Evolutionary conservation across 2,113 vertebrate genomes (phyloP).

Genomic region (Triplophysa rosa): DNA sequence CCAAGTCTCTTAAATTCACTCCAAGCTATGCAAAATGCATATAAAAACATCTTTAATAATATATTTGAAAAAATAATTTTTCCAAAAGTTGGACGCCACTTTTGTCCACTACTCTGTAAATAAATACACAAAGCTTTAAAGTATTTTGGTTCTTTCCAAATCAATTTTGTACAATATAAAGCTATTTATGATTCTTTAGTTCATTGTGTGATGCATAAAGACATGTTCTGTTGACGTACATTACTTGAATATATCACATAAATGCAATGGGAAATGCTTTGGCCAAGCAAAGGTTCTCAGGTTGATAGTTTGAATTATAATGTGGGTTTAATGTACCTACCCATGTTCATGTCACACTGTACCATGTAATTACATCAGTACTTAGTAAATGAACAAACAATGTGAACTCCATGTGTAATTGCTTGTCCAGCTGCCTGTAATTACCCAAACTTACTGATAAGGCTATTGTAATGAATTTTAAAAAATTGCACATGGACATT

Average conservation of each 20-base stretch:
- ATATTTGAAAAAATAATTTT: too few relatives aligned
- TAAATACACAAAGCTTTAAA: not conserved
- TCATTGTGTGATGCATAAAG: too few relatives aligned
- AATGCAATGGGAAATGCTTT: not conserved
- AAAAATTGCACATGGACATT: conserved; percentile 3
- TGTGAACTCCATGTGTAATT: conserved; percentile 9
- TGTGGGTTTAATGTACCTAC: not conserved
- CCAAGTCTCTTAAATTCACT: too few relatives aligned
- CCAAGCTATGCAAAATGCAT: too few relatives aligned
- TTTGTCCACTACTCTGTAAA: not conserved
- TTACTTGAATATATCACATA: too few relatives aligned
- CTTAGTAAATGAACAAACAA: conserved; percentile 13
- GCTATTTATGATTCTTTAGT: not conserved
- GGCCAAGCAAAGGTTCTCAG: not conserved
- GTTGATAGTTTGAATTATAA: not conserved
- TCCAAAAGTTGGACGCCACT: too few relatives aligned
- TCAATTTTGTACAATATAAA: not conserved
- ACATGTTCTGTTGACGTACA: too few relatives aligned
- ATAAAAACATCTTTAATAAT: too few relatives aligned
- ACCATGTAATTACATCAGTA: conserved; percentile 10
- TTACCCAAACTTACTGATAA: conserved; percentile 20
- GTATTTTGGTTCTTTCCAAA: not conserved
- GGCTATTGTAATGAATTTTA: conserved; percentile 8
- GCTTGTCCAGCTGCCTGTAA: conserved; percentile 10
- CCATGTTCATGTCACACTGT: not conserved